Percentiles rank a stretch among this genome's conserved stretches.
Evolutionary conservation across 2,888 invertebrate species (phyloP).

Genomic region (Choreutis nemorana): DNA sequence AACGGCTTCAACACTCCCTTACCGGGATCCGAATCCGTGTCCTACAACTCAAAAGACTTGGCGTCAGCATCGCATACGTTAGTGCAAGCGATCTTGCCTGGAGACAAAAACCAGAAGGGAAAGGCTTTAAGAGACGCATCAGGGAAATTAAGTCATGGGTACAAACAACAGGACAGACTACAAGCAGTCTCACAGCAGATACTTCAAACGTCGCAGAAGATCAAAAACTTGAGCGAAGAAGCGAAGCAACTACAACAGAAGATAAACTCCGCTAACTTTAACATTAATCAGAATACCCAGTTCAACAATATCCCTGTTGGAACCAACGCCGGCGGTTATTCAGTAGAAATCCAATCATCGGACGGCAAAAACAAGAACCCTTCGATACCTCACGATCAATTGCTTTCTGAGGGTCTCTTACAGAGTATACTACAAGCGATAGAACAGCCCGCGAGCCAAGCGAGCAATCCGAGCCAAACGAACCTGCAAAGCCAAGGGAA

Average conservation of each 20-base stretch:
- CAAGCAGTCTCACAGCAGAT: slow-evolving; percentile 45
- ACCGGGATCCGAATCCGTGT: slow-evolving; percentile 29
- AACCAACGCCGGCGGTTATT: slow-evolving; percentile 71
- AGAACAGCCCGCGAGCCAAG: slow-evolving; percentile 67
- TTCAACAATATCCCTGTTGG: slow-evolving; percentile 47
- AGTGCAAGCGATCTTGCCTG: slow-evolving; percentile 30
- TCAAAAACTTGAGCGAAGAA: slow-evolving; percentile 42
- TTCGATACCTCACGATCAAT: slow-evolving; percentile 74
- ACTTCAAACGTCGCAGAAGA: slow-evolving; percentile 45
- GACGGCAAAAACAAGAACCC: slow-evolving; percentile 46
- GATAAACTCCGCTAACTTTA: slow-evolving; percentile 33
- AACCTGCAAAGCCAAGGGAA: slow-evolving; percentile 8
- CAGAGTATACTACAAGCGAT: slow-evolving; percentile 85
- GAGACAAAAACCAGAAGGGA: slow-evolving; percentile 28
- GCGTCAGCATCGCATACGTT: slow-evolving; percentile 36
- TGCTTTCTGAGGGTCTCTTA: slow-evolving; percentile 79
- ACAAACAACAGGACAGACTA: slow-evolving; percentile 29
- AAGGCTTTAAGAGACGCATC: slow-evolving; percentile 33
- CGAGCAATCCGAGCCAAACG: slow-evolving; percentile 13
- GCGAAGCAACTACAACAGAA: slow-evolving; percentile 48
- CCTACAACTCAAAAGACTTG: slow-evolving; percentile 34
- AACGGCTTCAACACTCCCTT: slow-evolving; percentile 28
- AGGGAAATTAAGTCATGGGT: slow-evolving; percentile 21
- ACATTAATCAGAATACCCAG: slow-evolving; percentile 24
- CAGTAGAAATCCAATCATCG: slow-evolving; percentile 79